phyloP scores from a whole-genome alignment of 1,140 invertebrate species.

The Philopotamus ludificatus region DNA sequence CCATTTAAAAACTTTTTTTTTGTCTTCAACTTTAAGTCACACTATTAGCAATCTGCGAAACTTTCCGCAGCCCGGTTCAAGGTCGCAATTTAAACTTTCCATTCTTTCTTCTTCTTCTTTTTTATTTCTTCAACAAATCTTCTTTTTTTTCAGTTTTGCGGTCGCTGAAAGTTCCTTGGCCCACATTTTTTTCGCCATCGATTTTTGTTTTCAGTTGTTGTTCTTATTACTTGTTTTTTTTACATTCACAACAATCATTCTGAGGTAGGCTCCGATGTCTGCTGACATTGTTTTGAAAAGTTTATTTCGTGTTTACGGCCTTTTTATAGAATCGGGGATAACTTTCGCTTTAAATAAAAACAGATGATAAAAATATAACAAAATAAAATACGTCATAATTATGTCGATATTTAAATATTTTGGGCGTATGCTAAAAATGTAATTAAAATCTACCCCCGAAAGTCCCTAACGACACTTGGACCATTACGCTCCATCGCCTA shows the following conservation, averaged over 20 bases:
- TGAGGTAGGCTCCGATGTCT: conserved; percentile 13
- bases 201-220: conserved; percentile 32
- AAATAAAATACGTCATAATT: neutral
- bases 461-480: neutral
- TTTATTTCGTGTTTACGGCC: conserved; percentile 17
- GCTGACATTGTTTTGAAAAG: conserved; percentile 27
- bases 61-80: conserved; percentile 53
- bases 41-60: conserved; percentile 58
- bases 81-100: conserved; percentile 60
- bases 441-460: neutral
- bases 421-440: neutral
- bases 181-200: conserved; percentile 36
- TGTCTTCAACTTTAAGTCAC: conserved; percentile 48
- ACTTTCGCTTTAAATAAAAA: neutral
- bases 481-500: neutral
- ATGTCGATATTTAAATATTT: too few relatives aligned
- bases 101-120: conserved; percentile 22
- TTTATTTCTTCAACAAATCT: conserved; percentile 32
- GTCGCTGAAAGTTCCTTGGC: conserved; percentile 32
- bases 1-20: conserved; percentile 51
- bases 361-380: neutral
- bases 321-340: conserved; percentile 19
- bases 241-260: conserved; percentile 37
- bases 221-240: conserved; percentile 31
- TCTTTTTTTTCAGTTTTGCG: conserved; percentile 33